Evolutionary conservation across 2,888 invertebrate species (phyloP).

Genomic region (Ornithoptera priamus): DNA sequence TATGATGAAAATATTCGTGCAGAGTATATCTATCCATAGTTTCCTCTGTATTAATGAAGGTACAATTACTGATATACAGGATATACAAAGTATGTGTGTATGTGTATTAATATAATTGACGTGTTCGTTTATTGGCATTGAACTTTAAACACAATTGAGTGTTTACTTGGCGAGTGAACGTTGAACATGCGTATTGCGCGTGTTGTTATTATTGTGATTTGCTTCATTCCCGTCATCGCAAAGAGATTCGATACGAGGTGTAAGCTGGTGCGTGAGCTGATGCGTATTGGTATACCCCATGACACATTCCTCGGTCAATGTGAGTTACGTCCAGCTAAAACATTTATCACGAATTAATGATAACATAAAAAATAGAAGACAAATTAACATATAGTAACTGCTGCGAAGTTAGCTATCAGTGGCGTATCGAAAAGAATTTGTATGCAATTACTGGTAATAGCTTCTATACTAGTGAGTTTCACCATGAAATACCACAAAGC

Average conservation of each 20-base stretch:
- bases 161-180: slow-evolving; percentile 36
- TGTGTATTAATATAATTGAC: neutral
- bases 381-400: too few species aligned
- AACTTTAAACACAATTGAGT: slow-evolving; percentile 15
- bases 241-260: slow-evolving; percentile 62
- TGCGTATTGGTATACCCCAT: slow-evolving; percentile 54
- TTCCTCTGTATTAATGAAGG: neutral
- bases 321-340: slow-evolving; percentile 42
- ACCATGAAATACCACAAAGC: too few species aligned
- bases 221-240: slow-evolving; percentile 32
- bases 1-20: too few species aligned
- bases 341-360: too few species aligned
- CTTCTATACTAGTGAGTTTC: too few species aligned
- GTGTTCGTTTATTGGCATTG: slow-evolving; percentile 16
- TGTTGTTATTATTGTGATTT: slow-evolving; percentile 40
- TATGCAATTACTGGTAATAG: too few species aligned
- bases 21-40: too few species aligned
- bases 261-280: slow-evolving; percentile 59
- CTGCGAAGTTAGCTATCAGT: too few species aligned
- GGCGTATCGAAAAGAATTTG: too few species aligned
- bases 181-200: slow-evolving; percentile 54
- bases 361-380: too few species aligned
- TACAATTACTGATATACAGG: neutral
- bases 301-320: slow-evolving; percentile 65
- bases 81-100: neutral